These are phyloP conservation scores for Lagodon rhomboides DNA, from an alignment of 2,797 vertebrate species.

Conservation along the genomic window DNA sequence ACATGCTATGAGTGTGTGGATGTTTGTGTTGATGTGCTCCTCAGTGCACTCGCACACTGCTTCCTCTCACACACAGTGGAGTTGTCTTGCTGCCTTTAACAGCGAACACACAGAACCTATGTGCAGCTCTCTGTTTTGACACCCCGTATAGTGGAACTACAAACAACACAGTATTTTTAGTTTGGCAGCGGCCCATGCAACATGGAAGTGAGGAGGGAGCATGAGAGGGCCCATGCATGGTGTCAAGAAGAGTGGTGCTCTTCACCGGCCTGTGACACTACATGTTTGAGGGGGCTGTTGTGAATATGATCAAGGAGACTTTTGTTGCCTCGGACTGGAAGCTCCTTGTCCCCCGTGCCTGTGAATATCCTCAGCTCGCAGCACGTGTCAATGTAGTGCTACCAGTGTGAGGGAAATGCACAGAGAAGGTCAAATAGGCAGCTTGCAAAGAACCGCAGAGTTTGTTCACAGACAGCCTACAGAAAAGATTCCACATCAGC, in stretches of 20 bases:
- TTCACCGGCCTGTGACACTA: constrained; percentile 56
- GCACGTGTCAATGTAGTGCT: constrained; percentile 68
- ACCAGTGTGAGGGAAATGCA: constrained; percentile 75
- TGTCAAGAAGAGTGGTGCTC: constrained; percentile 50
- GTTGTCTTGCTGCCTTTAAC: constrained; percentile 37
- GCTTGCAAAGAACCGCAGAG: constrained; percentile 84
- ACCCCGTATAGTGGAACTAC: constrained; percentile 62
- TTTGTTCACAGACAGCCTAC: constrained; percentile 82
- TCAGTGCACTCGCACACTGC: constrained; percentile 18
- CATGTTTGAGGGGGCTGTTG: constrained; percentile 50
- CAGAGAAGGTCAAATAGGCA: constrained; percentile 83
- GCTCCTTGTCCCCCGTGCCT: constrained; percentile 37
- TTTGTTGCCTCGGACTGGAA: constrained; percentile 71
- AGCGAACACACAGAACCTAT: constrained; percentile 61
- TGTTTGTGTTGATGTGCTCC: constrained; percentile 40
- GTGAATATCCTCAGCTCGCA: constrained; percentile 47
- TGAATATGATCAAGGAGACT: constrained; percentile 66
- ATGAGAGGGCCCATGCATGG: constrained; percentile 58
- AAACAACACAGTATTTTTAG: constrained; percentile 75
- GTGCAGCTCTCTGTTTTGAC: constrained; percentile 58
- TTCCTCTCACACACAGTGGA: constrained; percentile 33
- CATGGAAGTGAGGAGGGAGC: constrained; percentile 39
- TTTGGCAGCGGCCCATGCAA: constrained; percentile 51
- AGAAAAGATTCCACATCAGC: constrained; percentile 83
- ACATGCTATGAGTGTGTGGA: background rate